Conservation (phyloP, 1,140 invertebrate genomes). For the Matsumurasca onukii region DNA sequence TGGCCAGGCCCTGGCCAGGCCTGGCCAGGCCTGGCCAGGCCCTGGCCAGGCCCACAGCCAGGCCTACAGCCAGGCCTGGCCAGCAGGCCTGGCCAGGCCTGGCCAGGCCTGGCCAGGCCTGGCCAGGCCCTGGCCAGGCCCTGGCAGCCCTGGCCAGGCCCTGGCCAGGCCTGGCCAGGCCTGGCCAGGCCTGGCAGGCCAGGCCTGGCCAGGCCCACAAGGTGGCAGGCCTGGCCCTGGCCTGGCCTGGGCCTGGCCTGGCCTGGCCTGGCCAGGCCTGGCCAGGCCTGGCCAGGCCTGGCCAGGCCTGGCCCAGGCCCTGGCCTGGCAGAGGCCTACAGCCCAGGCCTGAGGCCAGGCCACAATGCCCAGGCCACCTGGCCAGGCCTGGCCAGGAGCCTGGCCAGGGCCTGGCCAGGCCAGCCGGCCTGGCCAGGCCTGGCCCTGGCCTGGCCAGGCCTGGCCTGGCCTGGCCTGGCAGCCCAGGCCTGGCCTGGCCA, state of each 20-base stretch:
- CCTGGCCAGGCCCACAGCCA: too few relatives aligned
- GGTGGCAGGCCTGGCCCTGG: too few relatives aligned
- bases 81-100: background rate
- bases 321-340: background rate
- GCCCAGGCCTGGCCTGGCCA: background rate
- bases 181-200: background rate
- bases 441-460: conserved; percentile 19
- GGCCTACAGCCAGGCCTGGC: background rate
- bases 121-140: too few relatives aligned
- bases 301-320: background rate
- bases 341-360: background rate
- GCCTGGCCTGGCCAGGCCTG: conserved; percentile 22
- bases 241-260: conserved; percentile 23
- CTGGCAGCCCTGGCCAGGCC: background rate
- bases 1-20: background rate
- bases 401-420: conserved; percentile 1
- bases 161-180: conserved; percentile 3
- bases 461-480: conserved; percentile 23
- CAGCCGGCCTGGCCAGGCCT: conserved; percentile 16
- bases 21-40: too few relatives aligned
- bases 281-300: conserved; percentile 17
- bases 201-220: conserved; percentile 3
- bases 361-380: background rate
- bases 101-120: too few relatives aligned
- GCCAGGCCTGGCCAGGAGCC: background rate